Conservation (phyloP, 2,888 invertebrate species). For the Lithophane socia region DNA sequence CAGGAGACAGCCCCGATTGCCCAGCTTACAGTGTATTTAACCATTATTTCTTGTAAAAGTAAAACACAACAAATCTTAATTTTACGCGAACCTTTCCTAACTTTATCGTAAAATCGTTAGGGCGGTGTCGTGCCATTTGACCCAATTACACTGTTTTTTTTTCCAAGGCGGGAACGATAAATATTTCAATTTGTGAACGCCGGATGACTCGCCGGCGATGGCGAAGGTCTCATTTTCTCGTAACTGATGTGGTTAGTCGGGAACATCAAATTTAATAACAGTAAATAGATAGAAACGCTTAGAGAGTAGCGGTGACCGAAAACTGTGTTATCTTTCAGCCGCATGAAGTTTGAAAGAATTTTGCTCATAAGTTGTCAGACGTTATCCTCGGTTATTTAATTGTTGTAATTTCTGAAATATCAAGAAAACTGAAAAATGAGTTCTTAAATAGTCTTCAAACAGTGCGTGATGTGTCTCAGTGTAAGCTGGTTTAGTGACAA, state of each 20-base stretch:
- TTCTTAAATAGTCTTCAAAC: slow-evolving; percentile 58
- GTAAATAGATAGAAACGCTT: slow-evolving; percentile 14
- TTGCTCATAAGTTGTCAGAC: not conserved
- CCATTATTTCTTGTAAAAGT: slow-evolving; percentile 47
- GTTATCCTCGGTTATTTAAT: not conserved
- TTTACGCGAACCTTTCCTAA: slow-evolving; percentile 53
- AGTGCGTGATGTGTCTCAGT: slow-evolving; percentile 79
- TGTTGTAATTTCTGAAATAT: not conserved
- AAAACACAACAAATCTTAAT: slow-evolving; percentile 54
- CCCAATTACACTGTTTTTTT: slow-evolving; percentile 66
- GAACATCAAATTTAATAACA: slow-evolving; percentile 30
- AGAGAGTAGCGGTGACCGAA: slow-evolving; percentile 2
- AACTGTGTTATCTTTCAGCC: slow-evolving; percentile 17
- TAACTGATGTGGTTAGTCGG: slow-evolving; percentile 45
- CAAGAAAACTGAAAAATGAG: slow-evolving; percentile 53
- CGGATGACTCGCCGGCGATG: slow-evolving; percentile 30
- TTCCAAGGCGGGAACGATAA: slow-evolving; percentile 50
- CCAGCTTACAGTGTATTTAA: slow-evolving; percentile 57
- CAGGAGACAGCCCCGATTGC: slow-evolving; percentile 64
- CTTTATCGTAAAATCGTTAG: slow-evolving; percentile 49
- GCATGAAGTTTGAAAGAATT: not conserved
- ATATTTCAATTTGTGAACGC: slow-evolving; percentile 65
- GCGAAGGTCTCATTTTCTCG: slow-evolving; percentile 44
- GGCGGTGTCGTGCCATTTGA: slow-evolving; percentile 63
- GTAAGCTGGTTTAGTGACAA: slow-evolving; percentile 71